Evolutionary conservation across 2,888 invertebrate genomes (phyloP).

Genomic region (Tetragonula carbonaria): DNA sequence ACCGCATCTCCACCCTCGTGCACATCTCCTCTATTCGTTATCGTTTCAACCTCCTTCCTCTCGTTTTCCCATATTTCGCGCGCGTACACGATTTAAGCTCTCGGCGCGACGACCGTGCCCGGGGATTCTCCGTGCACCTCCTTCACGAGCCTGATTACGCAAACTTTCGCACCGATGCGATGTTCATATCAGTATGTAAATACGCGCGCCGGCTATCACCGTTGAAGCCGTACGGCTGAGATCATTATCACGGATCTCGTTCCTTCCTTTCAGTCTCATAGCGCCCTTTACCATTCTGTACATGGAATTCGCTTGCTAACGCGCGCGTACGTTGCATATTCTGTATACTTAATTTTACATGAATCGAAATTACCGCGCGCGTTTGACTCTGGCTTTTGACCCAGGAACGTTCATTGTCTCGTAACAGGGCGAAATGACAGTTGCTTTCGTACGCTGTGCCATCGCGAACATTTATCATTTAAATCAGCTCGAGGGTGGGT

Average conservation of each 20-base stretch:
- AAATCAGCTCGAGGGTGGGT: background rate
- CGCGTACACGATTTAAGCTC: conserved; percentile 39
- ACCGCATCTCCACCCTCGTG: conserved; percentile 3
- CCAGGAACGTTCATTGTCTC: background rate
- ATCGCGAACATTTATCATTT: background rate
- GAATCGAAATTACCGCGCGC: conserved; percentile 14
- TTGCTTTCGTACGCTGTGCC: background rate
- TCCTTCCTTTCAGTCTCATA: conserved; percentile 1
- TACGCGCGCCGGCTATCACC: conserved; percentile 47
- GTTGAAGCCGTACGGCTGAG: conserved; percentile 50
- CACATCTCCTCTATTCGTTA: conserved; percentile 26
- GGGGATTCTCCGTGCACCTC: conserved; percentile 13
- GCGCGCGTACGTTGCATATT: background rate
- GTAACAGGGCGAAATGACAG: background rate
- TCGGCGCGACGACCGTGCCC: conserved; percentile 15
- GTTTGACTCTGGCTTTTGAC: background rate
- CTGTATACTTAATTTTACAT: conserved; percentile 12
- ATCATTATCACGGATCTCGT: conserved; percentile 43
- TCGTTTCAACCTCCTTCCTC: conserved; percentile 26
- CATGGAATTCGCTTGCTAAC: background rate
- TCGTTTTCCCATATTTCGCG: conserved; percentile 56
- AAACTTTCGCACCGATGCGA: conserved; percentile 60
- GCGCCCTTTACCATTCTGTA: conserved; percentile 10
- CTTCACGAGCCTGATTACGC: conserved; percentile 60
- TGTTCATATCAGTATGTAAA: conserved; percentile 70